Evolutionary conservation across 2,888 invertebrate species (phyloP).

Genomic region (Sarcophaga subvicina): DNA sequence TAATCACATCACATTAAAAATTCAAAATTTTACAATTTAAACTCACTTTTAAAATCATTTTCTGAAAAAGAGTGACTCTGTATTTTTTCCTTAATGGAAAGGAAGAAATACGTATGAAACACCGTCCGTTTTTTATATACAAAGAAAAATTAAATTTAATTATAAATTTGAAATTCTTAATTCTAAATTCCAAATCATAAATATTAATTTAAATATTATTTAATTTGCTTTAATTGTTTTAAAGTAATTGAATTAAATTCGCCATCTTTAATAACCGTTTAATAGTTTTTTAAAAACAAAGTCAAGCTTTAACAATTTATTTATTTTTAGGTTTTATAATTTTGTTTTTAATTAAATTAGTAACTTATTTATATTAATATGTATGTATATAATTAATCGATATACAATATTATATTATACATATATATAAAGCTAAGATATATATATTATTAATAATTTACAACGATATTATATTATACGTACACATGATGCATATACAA

Average conservation of each 20-base stretch:
- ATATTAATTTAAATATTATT: slow-evolving; percentile 27
- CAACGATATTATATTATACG: too few species aligned
- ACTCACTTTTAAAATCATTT: neutral
- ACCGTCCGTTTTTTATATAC: slow-evolving; percentile 48
- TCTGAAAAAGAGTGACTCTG: slow-evolving; percentile 2
- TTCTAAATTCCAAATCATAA: slow-evolving; percentile 15
- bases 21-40: neutral
- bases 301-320: slow-evolving; percentile 46
- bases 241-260: neutral
- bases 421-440: slow-evolving; percentile 10
- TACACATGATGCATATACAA: too few species aligned
- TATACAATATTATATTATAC: too few species aligned
- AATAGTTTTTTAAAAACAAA: neutral
- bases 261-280: neutral
- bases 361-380: neutral
- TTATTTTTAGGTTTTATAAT: neutral
- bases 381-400: neutral
- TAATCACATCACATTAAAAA: neutral
- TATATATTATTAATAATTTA: too few species aligned
- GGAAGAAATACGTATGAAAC: slow-evolving; percentile 7
- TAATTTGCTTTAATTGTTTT: slow-evolving; percentile 21
- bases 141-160: slow-evolving; percentile 15
- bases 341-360: neutral
- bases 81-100: neutral
- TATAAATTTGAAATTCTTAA: slow-evolving; percentile 7